Percentiles rank a stretch among this genome's conserved stretches.
Conservation (phyloP, 2,888 invertebrate genomes). For the Tupiocoris notatus region DNA sequence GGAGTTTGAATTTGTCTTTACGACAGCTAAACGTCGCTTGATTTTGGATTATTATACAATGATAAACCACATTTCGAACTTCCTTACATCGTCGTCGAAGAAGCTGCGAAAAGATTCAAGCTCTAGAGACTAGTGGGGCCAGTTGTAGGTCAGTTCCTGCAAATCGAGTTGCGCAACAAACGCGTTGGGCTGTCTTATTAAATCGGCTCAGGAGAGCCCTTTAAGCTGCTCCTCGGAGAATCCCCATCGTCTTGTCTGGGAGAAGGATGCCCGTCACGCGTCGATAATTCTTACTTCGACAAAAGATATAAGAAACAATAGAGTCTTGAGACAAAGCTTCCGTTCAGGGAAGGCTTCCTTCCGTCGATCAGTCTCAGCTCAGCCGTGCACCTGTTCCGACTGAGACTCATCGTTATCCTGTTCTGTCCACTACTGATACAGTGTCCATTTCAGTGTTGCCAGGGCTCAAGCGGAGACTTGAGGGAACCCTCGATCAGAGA, state of each 20-base stretch:
- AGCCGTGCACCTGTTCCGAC: background rate
- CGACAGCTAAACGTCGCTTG: too few relatives aligned
- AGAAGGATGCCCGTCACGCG: background rate
- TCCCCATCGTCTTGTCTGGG: background rate
- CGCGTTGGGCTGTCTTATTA: background rate
- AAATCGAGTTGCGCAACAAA: background rate
- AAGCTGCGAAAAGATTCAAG: too few relatives aligned
- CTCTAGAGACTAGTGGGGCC: too few relatives aligned
- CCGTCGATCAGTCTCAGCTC: background rate
- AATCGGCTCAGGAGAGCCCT: background rate
- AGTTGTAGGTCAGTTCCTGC: background rate
- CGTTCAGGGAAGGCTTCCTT: background rate
- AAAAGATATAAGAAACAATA: background rate
- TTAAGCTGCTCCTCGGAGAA: too few relatives aligned
- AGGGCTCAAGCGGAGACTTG: too few relatives aligned
- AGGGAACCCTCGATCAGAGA: too few relatives aligned
- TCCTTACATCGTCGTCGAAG: too few relatives aligned
- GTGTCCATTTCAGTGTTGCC: too few relatives aligned
- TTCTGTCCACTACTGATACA: background rate
- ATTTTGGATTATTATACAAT: too few relatives aligned
- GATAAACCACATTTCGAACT: too few relatives aligned
- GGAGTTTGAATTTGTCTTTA: too few relatives aligned
- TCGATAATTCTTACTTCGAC: background rate
- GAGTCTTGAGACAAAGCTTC: background rate
- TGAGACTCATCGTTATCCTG: background rate